A percentile compares a stretch with the other conserved stretches of the same genome.
Conservation (phyloP, 1,140 invertebrate genomes). For the Cyclargus thomasi region DNA sequence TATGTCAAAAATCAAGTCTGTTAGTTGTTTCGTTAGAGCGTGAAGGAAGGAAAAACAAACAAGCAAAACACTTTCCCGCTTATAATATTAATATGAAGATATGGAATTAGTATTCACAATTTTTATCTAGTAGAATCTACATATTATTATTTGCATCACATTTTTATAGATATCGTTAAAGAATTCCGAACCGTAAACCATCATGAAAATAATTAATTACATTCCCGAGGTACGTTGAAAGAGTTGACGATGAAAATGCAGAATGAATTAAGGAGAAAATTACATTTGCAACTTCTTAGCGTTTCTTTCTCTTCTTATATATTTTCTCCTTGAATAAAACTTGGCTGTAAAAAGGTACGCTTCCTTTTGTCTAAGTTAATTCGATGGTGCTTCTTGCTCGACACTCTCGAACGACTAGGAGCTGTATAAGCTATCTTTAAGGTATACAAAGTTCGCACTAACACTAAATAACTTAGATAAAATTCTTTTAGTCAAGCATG, state of each 20-base stretch:
- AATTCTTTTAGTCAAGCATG: too few species aligned
- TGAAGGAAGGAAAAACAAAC: too few species aligned
- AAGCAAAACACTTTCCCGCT: too few species aligned
- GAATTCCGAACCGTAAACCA: neutral
- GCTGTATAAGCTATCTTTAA: neutral
- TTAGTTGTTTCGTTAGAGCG: too few species aligned
- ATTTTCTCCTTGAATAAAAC: slow-evolving; percentile 37
- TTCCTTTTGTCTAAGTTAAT: slow-evolving; percentile 28
- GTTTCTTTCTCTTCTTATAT: slow-evolving; percentile 30
- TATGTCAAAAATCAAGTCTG: too few species aligned
- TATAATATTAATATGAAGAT: too few species aligned
- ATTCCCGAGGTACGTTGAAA: slow-evolving; percentile 17
- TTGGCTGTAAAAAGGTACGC: slow-evolving; percentile 26
- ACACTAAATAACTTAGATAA: too few species aligned
- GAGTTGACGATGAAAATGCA: slow-evolving; percentile 31
- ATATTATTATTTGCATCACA: too few species aligned
- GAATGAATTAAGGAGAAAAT: slow-evolving; percentile 37
- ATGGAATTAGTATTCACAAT: too few species aligned
- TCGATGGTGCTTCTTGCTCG: slow-evolving; percentile 17
- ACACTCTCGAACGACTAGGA: neutral
- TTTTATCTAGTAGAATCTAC: too few species aligned
- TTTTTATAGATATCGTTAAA: too few species aligned
- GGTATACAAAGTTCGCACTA: neutral
- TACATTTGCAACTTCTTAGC: slow-evolving; percentile 35
- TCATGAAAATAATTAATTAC: neutral